Base-by-base conservation (phyloP, 2,797 vertebrate species). In the Pseudochirops corinnae region DNA sequence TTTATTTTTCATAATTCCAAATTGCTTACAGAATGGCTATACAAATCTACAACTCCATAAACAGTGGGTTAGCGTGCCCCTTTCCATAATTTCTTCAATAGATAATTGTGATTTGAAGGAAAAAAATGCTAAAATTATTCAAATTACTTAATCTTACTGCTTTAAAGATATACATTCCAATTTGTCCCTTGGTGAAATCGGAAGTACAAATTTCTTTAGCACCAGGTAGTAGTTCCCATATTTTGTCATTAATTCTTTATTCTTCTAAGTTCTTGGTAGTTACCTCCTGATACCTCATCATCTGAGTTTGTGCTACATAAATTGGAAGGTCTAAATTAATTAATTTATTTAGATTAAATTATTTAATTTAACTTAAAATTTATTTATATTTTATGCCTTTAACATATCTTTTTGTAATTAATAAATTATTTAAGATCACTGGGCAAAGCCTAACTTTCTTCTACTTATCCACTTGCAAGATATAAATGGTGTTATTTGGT, bases 171-270 rank as follows among this genome's bases (percentile, higher is more conserved):
- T 24, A 39, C 18, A 24, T 82, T 74, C 6, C 16, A 24, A 24
- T 82, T 74, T 82, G 67, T 82, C 13, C n/a, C 29, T 91, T 91
- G 57, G 90, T 52, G 56, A 93, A 96, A 56, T 90, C 9, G 26
- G n/a, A 60, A 92, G 55, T 50, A 90, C 10, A 33, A 11, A 5
- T 57, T 95, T 2, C 50, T 58, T 0, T 21, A 26, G 62, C 12
- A 46, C 2, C 7, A 93, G 26, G 67, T 82, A 93, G 14, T 7
- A 62, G 7, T 56, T 55, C 46, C 91, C 58, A 29, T 11, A 31
- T 92, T 60, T 67, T 58, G 92, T 90, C 11, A 55, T 28, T 92
- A 55, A 60, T 1, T 74, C 7, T 53, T 55, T 55, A 16, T 90
- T 31, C 53, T 90, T 74, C 18, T 18, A 39, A 90, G 28, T 90